Conservation (phyloP, 2,113 vertebrate genomes). For the Ammodytes marinus region DNA sequence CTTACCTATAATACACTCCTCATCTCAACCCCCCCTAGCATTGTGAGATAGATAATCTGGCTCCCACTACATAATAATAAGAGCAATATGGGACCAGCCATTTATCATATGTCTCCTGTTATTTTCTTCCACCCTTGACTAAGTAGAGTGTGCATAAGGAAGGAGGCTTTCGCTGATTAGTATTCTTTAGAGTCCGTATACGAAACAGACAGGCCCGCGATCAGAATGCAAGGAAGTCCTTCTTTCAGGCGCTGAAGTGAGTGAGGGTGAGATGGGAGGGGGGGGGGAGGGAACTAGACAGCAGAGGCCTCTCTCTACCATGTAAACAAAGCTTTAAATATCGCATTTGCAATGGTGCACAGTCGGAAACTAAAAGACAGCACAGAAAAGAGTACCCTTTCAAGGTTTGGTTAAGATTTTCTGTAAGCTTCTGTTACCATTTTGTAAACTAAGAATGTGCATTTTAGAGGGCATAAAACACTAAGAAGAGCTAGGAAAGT, state of each 20-base stretch:
- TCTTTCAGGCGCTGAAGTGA: conserved; percentile 69
- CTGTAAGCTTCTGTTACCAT: conserved; percentile 11
- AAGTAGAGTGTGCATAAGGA: conserved; percentile 51
- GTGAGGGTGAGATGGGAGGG: conserved; percentile 65
- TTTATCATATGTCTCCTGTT: conserved; percentile 61
- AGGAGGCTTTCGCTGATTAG: conserved; percentile 75
- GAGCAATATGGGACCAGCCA: conserved; percentile 43
- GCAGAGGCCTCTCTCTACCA: conserved; percentile 72
- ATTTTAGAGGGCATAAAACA: no score
- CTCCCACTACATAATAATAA: conserved; percentile 33
- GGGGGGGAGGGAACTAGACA: conserved; percentile 58
- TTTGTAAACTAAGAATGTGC: no score
- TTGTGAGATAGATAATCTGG: not conserved
- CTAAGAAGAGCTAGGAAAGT: no score
- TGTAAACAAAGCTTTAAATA: conserved; percentile 80
- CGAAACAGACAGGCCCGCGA: conserved; percentile 67
- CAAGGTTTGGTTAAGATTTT: conserved; percentile 10
- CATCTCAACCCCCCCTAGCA: not conserved
- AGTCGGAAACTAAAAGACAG: conserved; percentile 49
- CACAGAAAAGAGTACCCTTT: conserved; percentile 18
- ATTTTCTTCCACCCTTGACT: conserved; percentile 48
- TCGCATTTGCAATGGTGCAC: conserved; percentile 61
- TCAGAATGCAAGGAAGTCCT: conserved; percentile 83
- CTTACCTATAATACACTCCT: not conserved
- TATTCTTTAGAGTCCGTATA: conserved; percentile 77